phyloP scores from a whole-genome alignment of 2,888 invertebrate genomes.

The Toxonevra muliebris region DNA sequence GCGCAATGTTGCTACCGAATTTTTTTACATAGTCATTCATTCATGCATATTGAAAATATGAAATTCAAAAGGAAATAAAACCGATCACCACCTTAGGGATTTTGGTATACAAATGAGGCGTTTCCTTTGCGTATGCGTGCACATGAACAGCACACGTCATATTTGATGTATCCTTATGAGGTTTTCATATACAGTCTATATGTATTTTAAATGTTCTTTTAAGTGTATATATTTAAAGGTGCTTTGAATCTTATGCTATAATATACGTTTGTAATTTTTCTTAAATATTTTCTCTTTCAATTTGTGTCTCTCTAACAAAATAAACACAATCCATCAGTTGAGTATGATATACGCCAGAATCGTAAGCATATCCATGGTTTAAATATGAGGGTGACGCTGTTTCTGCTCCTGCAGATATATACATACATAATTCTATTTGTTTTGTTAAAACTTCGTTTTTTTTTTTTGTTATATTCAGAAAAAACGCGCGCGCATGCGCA shows the following conservation, averaged over 20 bases:
- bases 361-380: no score
- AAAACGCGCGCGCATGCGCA: conserved; percentile 33
- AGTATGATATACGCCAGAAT: not conserved
- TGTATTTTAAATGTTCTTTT: not conserved
- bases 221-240: not conserved
- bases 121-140: conserved; percentile 17
- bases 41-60: no score
- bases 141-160: not conserved
- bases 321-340: conserved; percentile 22
- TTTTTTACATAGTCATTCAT: no score
- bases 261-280: conserved; percentile 10
- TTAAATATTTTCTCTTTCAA: not conserved
- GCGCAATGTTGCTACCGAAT: conserved; percentile 17
- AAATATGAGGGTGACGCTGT: conserved; percentile 1
- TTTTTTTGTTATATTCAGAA: not conserved
- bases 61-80: no score
- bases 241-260: not conserved
- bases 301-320: not conserved
- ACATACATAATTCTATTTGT: not conserved
- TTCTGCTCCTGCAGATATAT: not conserved
- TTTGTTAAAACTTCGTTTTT: not conserved
- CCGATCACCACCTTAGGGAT: no score
- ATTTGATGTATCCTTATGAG: no score
- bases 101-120: not conserved
- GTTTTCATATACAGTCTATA: not conserved